phyloP scores from a whole-genome alignment of 2,113 vertebrate species.

The Dipodomys merriami region DNA sequence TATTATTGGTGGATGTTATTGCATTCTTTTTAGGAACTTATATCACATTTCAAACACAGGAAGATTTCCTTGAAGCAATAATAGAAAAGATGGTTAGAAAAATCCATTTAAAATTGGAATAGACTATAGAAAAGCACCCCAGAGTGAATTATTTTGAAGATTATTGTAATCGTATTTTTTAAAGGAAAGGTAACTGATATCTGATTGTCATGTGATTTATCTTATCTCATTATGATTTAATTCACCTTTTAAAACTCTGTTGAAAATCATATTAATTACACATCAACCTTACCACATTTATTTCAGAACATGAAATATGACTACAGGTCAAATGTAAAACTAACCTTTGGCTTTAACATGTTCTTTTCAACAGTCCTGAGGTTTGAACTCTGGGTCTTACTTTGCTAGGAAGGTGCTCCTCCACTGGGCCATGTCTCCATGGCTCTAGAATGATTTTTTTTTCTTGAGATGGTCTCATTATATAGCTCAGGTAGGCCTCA shows the following conservation, averaged over 20 bases:
- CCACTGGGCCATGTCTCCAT: too few species aligned
- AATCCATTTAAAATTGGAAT: background rate
- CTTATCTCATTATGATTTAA: background rate
- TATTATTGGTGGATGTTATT: background rate
- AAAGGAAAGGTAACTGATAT: background rate
- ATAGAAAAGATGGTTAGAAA: background rate
- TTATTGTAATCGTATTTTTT: background rate
- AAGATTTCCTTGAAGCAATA: background rate
- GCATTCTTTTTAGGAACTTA: slow-evolving; percentile 8
- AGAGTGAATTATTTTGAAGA: background rate
- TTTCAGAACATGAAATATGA: background rate
- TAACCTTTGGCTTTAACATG: too few species aligned
- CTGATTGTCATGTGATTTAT: background rate
- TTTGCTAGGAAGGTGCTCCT: too few species aligned
- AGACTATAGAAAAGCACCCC: background rate
- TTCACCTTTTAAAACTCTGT: background rate
- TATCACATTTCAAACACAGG: background rate
- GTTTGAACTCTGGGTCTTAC: too few species aligned
- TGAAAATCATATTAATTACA: background rate
- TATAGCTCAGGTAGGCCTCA: background rate
- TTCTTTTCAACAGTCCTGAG: too few species aligned
- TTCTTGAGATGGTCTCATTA: background rate
- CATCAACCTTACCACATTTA: background rate
- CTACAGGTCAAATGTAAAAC: background rate
- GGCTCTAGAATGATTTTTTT: background rate